phyloP scores from a whole-genome alignment of 2,797 vertebrate genomes.

The Platalea minor region DNA sequence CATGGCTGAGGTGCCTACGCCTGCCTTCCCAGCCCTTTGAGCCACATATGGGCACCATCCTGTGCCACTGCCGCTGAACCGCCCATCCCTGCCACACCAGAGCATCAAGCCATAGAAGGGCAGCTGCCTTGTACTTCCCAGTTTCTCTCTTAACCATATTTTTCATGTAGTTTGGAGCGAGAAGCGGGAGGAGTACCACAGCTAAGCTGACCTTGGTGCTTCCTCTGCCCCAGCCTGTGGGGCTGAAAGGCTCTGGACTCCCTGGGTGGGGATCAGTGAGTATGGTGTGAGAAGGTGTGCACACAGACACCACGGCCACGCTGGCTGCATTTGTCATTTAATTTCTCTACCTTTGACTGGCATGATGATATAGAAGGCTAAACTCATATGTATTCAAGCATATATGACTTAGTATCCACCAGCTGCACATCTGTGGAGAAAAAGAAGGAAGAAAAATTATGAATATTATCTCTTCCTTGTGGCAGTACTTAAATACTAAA shows the following conservation, averaged over 20 bases:
- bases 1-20: not conserved
- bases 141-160: not conserved
- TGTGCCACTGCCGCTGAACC: not conserved
- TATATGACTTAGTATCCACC: not conserved
- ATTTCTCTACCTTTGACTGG: not conserved
- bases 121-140: not conserved
- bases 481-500: not conserved
- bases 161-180: not conserved
- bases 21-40: not conserved
- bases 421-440: not conserved
- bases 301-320: rapidly evolving
- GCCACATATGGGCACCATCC: rapidly evolving
- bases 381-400: not conserved
- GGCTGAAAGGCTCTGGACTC: not conserved
- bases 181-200: not conserved
- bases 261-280: rapidly evolving
- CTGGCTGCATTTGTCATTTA: not conserved
- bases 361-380: not conserved
- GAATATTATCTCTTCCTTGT: not conserved
- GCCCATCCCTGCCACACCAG: not conserved
- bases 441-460: not conserved
- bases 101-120: not conserved
- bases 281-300: not conserved
- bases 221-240: not conserved
- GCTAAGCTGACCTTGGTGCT: not conserved